Percentiles rank a stretch among this genome's conserved stretches.
phyloP scores from a whole-genome alignment of 2,797 vertebrate species.

The Propithecus perrieri region DNA sequence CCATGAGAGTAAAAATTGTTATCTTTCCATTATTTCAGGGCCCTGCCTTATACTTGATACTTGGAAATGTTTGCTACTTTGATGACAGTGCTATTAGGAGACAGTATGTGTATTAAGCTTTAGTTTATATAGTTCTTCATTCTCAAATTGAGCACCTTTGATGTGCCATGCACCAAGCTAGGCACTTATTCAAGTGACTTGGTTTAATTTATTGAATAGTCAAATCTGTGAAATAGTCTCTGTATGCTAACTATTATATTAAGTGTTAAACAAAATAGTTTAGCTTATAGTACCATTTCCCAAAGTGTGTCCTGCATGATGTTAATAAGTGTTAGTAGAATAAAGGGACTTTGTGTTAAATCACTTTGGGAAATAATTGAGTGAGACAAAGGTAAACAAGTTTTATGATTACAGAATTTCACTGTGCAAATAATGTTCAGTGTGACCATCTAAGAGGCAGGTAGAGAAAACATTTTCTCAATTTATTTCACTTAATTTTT shows the following conservation, averaged over 20 bases:
- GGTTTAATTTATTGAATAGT: background rate
- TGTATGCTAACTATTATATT: background rate
- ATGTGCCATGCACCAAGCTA: background rate
- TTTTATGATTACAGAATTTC: background rate
- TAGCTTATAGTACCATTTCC: background rate
- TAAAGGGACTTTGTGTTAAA: slow-evolving; percentile 14
- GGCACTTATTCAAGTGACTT: background rate
- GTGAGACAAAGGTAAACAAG: background rate
- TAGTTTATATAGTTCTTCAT: background rate
- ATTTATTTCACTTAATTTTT: background rate
- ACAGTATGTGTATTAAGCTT: background rate
- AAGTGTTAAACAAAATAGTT: background rate
- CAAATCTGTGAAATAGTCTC: background rate
- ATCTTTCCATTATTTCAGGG: background rate
- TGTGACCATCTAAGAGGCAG: background rate
- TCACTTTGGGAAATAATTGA: background rate
- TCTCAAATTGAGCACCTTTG: background rate
- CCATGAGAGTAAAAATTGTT: background rate
- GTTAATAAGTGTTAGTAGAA: background rate
- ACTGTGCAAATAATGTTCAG: background rate
- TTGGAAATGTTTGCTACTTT: slow-evolving; percentile 14
- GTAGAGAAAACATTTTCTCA: background rate
- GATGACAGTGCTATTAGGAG: background rate
- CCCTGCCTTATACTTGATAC: background rate
- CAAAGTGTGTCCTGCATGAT: background rate